phyloP scores from a whole-genome alignment of 2,888 invertebrate species.

The Zaprionus bogoriensis region DNA sequence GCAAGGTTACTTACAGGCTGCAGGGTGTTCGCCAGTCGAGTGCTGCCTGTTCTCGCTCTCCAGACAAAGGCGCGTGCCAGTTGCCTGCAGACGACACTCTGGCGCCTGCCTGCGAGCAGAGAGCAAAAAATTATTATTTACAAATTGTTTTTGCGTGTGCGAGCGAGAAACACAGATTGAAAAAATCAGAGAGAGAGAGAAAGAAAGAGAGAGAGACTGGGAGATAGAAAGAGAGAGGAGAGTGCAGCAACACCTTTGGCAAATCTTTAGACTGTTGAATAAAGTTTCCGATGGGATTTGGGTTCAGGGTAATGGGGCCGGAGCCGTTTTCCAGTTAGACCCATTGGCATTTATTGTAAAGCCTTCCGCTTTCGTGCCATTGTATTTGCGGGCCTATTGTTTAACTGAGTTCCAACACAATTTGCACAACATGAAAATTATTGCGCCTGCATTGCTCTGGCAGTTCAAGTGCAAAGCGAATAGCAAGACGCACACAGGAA shows the following conservation, averaged over 20 bases:
- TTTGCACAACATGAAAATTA: constrained; percentile 50
- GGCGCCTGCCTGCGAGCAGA: constrained; percentile 46
- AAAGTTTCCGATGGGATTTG: constrained; percentile 56
- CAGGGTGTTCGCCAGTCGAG: constrained; percentile 2
- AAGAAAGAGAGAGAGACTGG: background rate
- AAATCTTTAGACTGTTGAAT: constrained; percentile 54
- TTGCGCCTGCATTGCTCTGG: constrained; percentile 54
- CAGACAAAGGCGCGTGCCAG: constrained; percentile 56
- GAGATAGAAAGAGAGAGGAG: background rate
- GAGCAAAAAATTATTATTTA: constrained; percentile 73
- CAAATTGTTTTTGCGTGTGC: constrained; percentile 52
- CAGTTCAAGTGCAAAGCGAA: constrained; percentile 56
- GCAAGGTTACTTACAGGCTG: too few relatives aligned
- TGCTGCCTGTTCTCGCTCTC: constrained; percentile 5
- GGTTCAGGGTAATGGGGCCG: too few relatives aligned
- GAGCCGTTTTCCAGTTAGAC: constrained; percentile 24
- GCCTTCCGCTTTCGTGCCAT: constrained; percentile 34
- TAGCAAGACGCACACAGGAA: constrained; percentile 6
- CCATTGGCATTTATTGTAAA: constrained; percentile 54
- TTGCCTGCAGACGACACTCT: constrained; percentile 59
- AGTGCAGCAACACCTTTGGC: constrained; percentile 36
- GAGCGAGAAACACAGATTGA: background rate
- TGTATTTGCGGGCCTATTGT: constrained; percentile 43
- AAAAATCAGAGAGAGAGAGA: background rate
- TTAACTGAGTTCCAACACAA: constrained; percentile 23